These are phyloP conservation scores for Tyto alba DNA, from an alignment of 2,113 vertebrate genomes.

Conservation along the genomic window DNA sequence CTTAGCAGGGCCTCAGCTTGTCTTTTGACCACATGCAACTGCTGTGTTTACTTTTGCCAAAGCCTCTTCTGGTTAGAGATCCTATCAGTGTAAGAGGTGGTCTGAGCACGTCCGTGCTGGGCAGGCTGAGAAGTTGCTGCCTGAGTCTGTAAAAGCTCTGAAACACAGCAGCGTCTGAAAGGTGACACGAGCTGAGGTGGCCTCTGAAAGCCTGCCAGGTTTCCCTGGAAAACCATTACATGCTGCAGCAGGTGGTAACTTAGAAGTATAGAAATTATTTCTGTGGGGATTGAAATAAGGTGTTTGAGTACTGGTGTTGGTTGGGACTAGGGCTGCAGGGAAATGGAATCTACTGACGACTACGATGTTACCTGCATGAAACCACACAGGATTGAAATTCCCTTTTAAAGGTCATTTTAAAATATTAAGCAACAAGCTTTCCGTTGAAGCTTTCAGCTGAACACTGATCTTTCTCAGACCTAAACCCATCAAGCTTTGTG, in stretches of 20 bases:
- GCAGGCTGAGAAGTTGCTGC: background rate
- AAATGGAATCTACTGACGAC: background rate
- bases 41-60: background rate
- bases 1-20: background rate
- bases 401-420: background rate
- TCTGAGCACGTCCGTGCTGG: fast-evolving
- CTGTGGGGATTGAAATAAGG: background rate
- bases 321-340: background rate
- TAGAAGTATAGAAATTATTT: background rate
- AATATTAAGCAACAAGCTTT: background rate
- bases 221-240: background rate
- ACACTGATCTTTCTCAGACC: background rate
- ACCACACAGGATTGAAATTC: background rate
- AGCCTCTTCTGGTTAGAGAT: background rate
- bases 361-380: background rate
- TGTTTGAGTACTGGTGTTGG: background rate
- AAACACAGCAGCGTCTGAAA: background rate
- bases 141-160: background rate
- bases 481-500: background rate
- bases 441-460: background rate
- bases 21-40: background rate
- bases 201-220: background rate
- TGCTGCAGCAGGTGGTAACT: background rate
- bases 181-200: fast-evolving
- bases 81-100: background rate